phyloP scores from a whole-genome alignment of 2,797 vertebrate species.

The Bradypodion ventrale region DNA sequence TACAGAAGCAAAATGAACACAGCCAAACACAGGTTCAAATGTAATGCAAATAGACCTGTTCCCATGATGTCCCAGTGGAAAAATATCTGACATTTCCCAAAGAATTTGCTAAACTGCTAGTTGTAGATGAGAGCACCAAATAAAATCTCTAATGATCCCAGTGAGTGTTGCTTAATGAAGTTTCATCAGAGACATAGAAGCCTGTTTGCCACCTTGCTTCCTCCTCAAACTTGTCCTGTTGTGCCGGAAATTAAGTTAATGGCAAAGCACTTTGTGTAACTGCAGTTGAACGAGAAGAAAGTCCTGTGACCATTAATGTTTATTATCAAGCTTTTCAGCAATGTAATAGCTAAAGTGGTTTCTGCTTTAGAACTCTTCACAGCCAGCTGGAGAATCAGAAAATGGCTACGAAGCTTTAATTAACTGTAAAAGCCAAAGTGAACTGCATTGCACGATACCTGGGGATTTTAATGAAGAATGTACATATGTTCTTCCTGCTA shows the following conservation, averaged over 20 bases:
- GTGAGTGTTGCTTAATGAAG: neutral
- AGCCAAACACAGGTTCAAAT: neutral
- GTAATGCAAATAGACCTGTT: neutral
- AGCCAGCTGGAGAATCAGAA: slow-evolving; percentile 72
- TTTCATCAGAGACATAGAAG: slow-evolving; percentile 1
- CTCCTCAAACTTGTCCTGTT: slow-evolving; percentile 22
- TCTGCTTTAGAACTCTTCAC: slow-evolving; percentile 65
- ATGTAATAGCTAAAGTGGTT: slow-evolving; percentile 58
- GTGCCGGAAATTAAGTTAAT: slow-evolving; percentile 40
- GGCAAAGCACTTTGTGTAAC: slow-evolving; percentile 35
- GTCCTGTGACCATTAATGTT: slow-evolving; percentile 51
- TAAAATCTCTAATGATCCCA: neutral
- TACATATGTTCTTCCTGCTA: slow-evolving; percentile 78
- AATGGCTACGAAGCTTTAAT: slow-evolving; percentile 73
- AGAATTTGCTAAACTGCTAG: neutral
- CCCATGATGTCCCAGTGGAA: neutral
- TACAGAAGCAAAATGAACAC: neutral
- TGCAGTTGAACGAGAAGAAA: slow-evolving; percentile 49
- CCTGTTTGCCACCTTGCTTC: slow-evolving; percentile 2
- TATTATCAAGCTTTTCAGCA: slow-evolving; percentile 65
- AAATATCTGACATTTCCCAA: neutral
- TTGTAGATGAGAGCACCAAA: neutral
- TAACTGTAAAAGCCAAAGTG: slow-evolving; percentile 75
- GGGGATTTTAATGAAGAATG: slow-evolving; percentile 75
- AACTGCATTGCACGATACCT: slow-evolving; percentile 69